These are phyloP conservation scores for Cephus spinipes DNA, from an alignment of 2,888 invertebrate genomes.

Conservation along the genomic window DNA sequence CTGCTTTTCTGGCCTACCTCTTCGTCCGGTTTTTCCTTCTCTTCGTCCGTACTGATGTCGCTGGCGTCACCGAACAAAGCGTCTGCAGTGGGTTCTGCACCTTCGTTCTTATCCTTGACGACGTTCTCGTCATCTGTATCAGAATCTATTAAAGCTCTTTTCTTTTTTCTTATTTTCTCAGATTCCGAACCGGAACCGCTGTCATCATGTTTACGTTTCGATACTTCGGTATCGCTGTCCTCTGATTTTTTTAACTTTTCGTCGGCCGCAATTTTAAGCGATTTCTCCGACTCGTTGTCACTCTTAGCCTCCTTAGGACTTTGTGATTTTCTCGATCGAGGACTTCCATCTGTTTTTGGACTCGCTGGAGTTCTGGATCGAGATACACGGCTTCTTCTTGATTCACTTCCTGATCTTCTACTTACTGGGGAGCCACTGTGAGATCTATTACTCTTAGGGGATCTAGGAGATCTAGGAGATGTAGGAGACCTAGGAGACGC, in stretches of 20 bases:
- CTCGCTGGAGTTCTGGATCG: slow-evolving; percentile 37
- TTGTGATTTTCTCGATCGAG: slow-evolving; percentile 33
- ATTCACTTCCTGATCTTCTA: slow-evolving; percentile 37
- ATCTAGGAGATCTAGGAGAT: slow-evolving; percentile 39
- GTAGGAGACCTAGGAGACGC: slow-evolving; percentile 51
- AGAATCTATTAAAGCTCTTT: slow-evolving; percentile 72
- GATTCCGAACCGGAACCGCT: slow-evolving; percentile 55
- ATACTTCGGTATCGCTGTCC: slow-evolving; percentile 50
- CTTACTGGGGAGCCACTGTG: slow-evolving; percentile 39
- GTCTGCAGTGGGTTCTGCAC: slow-evolving; percentile 76
- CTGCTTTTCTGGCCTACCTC: slow-evolving; percentile 58
- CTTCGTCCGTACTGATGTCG: slow-evolving; percentile 91
- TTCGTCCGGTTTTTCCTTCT: slow-evolving; percentile 64
- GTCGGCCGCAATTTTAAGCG: slow-evolving; percentile 36
- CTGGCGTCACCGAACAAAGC: slow-evolving; percentile 94
- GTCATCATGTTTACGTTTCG: slow-evolving; percentile 58
- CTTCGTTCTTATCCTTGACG: slow-evolving; percentile 55
- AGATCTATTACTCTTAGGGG: slow-evolving; percentile 36
- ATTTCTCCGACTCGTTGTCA: slow-evolving; percentile 46
- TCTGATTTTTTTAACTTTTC: slow-evolving; percentile 54
- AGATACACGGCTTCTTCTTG: slow-evolving; percentile 35
- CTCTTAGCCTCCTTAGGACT: slow-evolving; percentile 52
- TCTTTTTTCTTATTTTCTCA: slow-evolving; percentile 65
- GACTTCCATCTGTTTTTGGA: slow-evolving; percentile 28
- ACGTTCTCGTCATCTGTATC: slow-evolving; percentile 74